Conservation (phyloP, 2,888 invertebrate species). For the Ganaspis brasiliensis region DNA sequence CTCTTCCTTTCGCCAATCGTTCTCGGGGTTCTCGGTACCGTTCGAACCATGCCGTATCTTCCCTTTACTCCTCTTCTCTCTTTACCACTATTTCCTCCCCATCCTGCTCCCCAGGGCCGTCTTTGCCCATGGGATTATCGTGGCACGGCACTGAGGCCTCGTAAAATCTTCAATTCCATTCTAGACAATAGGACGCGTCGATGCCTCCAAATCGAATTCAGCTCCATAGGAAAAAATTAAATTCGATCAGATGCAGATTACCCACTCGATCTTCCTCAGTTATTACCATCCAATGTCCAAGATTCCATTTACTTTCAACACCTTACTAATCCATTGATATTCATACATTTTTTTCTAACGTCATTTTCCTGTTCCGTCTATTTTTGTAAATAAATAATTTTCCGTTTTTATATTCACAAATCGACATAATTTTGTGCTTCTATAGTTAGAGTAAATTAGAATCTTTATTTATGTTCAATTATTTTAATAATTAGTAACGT, state of each 20-base stretch:
- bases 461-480: too few relatives aligned
- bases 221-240: slow-evolving; percentile 15
- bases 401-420: too few relatives aligned
- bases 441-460: too few relatives aligned
- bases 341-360: neutral
- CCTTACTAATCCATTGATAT: neutral
- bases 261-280: neutral
- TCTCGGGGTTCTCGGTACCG: slow-evolving; percentile 60
- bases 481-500: too few relatives aligned
- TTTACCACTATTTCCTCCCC: slow-evolving; percentile 26
- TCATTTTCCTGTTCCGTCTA: too few relatives aligned
- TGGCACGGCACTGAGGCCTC: slow-evolving; percentile 23
- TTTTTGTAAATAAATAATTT: too few relatives aligned
- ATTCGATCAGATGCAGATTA: slow-evolving; percentile 37
- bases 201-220: slow-evolving; percentile 30
- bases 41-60: slow-evolving; percentile 48
- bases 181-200: slow-evolving; percentile 29
- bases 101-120: slow-evolving; percentile 32
- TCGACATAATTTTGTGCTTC: too few relatives aligned
- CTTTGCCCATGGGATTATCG: slow-evolving; percentile 33
- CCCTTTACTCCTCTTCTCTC: slow-evolving; percentile 27
- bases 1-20: slow-evolving; percentile 57
- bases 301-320: neutral
- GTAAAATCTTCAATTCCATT: slow-evolving; percentile 42
- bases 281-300: neutral